phyloP scores from a whole-genome alignment of 2,888 invertebrate species.

The Proisotoma minuta region DNA sequence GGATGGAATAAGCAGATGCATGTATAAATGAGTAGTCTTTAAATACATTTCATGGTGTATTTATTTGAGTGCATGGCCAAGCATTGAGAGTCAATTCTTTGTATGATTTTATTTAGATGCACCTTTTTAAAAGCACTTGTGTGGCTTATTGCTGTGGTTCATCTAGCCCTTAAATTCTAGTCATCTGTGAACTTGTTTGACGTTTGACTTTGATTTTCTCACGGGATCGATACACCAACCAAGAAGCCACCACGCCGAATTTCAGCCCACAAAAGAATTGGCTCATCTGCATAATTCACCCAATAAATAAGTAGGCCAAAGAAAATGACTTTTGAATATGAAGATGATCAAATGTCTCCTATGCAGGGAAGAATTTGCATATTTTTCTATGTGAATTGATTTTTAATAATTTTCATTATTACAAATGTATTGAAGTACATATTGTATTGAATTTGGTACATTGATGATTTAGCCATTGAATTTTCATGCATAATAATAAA shows the following conservation, averaged over 20 bases:
- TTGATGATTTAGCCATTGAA: background rate
- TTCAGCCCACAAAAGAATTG: background rate
- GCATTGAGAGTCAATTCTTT: too few relatives aligned
- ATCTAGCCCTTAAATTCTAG: constrained; percentile 6
- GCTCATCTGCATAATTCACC: constrained; percentile 12
- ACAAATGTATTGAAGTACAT: background rate
- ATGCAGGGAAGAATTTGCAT: background rate
- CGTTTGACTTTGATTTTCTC: constrained; percentile 26
- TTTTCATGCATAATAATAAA: constrained; percentile 2
- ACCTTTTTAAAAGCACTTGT: constrained; percentile 11
- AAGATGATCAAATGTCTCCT: constrained; percentile 10
- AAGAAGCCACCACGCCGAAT: background rate
- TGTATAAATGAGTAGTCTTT: too few relatives aligned
- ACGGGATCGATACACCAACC: constrained; percentile 27
- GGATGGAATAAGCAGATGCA: too few relatives aligned
- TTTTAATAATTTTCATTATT: constrained; percentile 1
- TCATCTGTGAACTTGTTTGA: constrained; percentile 15
- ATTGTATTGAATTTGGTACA: too few relatives aligned
- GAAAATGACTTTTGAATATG: background rate
- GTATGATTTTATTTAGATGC: too few relatives aligned
- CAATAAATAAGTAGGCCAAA: background rate
- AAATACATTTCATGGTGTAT: too few relatives aligned
- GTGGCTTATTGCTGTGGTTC: constrained; percentile 11
- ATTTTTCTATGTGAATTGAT: background rate
- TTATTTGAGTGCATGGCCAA: too few relatives aligned